Conservation (phyloP, 2,888 invertebrate genomes). For the Cacoxenus indagator region DNA sequence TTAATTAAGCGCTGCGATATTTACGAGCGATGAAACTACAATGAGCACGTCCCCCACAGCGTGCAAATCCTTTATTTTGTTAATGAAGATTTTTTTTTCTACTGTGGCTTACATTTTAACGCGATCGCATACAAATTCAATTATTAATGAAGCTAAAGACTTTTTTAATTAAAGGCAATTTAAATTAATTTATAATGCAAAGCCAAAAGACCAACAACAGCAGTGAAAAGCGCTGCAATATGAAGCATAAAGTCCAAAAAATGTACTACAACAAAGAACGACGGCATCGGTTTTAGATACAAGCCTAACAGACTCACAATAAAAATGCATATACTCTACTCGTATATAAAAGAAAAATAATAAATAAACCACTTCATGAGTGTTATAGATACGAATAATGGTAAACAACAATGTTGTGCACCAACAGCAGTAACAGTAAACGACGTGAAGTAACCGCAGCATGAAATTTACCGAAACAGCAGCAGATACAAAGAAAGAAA, state of each 20-base stretch:
- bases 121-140: background rate
- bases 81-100: background rate
- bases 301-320: background rate
- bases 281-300: too few relatives aligned
- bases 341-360: background rate
- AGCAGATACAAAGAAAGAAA: background rate
- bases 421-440: background rate
- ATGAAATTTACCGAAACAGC: background rate
- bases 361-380: background rate
- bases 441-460: background rate
- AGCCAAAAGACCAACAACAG: background rate
- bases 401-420: background rate
- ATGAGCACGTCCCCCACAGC: too few relatives aligned
- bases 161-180: conserved; percentile 61
- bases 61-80: too few relatives aligned
- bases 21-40: too few relatives aligned
- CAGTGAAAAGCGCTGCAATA: background rate
- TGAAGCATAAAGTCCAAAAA: background rate
- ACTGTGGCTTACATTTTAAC: background rate
- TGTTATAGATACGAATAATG: background rate
- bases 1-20: too few relatives aligned
- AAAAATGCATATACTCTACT: background rate
- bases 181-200: conserved; percentile 53
- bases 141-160: conserved; percentile 29
- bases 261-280: background rate